Base-by-base conservation (phyloP, 2,888 invertebrate species). In the Brassicogethes aeneus region DNA sequence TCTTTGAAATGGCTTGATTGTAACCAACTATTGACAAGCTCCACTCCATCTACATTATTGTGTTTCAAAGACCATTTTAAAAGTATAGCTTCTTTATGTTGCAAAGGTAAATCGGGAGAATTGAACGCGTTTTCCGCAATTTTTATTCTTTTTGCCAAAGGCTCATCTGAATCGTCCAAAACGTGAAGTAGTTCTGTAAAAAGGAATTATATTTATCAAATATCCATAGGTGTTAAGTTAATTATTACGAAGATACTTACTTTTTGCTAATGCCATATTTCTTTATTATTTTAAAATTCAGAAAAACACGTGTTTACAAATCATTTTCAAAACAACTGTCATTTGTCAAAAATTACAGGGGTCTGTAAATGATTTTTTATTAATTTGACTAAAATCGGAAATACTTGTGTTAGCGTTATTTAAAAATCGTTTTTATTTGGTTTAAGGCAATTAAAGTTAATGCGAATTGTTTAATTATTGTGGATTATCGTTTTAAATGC, bases 91-190 rank as follows among this genome's bases (percentile, higher is more conserved):
- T 60, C 59, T 43, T 56, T 55, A 42, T 55, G 50, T 36, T 45
- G 43, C 29, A 56, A 44, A 5, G 53, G 50, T 32, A 61, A 42
- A 36, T 57, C 53, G 16, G 46, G 31, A 2, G 55, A 52, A 40
- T 54, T 57, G 42, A 61, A 64, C 2, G 57, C 60, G 48, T 56
- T 57, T 37, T 60, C 52, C 8, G 61, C 64, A 29, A 62, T 47
- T 55, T 57, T 60, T 23, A 64, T 37, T 16, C 60, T 52, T 45
- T 61, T 62, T 13, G 39, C 17, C 32, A 62, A 42, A 2, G 62
- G 59, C 50, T 60, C 60, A 2, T 54, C 53, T 14, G 49, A 40
- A 38, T 55, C 46, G 33, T 60, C 51, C 17, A 64, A 49, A 13
- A 59, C 16, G 7, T 39, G 47, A 35, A 57, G 29, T 36, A 64